These are phyloP conservation scores for Erpornis zantholeuca DNA, from an alignment of 2,113 vertebrate genomes.

Conservation along the genomic window DNA sequence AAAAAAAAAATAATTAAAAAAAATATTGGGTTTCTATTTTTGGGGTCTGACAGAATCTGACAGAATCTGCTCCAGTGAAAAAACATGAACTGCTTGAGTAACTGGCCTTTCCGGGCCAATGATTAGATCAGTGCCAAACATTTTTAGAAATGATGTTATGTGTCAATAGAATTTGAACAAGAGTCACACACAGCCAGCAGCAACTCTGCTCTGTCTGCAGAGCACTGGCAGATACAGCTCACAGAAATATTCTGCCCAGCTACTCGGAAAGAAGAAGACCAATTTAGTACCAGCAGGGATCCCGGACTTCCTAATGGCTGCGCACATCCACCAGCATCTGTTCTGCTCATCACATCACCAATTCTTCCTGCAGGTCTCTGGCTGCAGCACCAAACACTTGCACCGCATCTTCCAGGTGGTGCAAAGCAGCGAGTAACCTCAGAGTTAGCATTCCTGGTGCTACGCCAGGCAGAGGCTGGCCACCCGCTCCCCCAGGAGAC, in stretches of 20 bases:
- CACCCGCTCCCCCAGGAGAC: neutral
- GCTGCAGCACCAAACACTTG: rapidly evolving
- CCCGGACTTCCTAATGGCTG: neutral
- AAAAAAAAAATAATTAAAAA: neutral
- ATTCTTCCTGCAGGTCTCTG: neutral
- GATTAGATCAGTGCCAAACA: neutral
- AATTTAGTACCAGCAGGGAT: neutral
- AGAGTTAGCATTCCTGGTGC: no score
- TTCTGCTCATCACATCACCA: neutral
- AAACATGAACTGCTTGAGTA: neutral
- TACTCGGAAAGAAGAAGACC: neutral
- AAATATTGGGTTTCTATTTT: neutral
- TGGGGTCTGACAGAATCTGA: neutral
- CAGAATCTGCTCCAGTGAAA: neutral
- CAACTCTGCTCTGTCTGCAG: neutral
- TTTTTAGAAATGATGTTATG: neutral
- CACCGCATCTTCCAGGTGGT: neutral
- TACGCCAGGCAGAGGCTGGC: neutral
- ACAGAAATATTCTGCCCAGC: neutral
- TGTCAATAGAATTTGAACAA: neutral
- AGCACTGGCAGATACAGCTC: rapidly evolving
- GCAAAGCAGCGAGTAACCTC: neutral
- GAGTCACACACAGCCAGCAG: neutral
- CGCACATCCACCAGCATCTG: neutral
- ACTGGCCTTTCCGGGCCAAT: neutral